Percentiles rank a stretch among this genome's conserved stretches.
Conservation (phyloP, 2,797 vertebrate species). For the Chiropotes sagulatus region DNA sequence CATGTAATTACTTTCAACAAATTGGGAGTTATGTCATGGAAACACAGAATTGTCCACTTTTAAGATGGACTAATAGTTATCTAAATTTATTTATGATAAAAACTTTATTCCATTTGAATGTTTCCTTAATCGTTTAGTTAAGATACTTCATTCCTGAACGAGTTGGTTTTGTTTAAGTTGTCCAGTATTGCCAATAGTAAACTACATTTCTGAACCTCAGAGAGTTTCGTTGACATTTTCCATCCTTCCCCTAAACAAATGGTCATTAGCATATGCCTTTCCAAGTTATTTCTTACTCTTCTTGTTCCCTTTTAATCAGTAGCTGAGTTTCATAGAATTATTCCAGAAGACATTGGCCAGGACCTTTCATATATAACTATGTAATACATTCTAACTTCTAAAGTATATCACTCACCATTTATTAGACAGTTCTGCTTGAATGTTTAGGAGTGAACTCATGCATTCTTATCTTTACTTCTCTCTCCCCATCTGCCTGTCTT, state of each 20-base stretch:
- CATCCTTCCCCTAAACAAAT: neutral
- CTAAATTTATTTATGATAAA: neutral
- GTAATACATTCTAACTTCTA: neutral
- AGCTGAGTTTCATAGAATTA: constrained; percentile 9
- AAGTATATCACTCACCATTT: neutral
- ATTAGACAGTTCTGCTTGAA: neutral
- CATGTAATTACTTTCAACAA: neutral
- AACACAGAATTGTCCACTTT: neutral
- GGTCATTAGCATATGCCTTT: neutral
- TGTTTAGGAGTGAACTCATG: neutral
- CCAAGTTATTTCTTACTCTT: neutral
- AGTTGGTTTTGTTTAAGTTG: neutral
- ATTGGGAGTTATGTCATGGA: neutral
- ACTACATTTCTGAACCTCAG: neutral
- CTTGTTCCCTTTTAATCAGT: neutral
- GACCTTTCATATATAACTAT: neutral
- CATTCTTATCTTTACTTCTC: neutral
- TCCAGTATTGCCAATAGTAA: neutral
- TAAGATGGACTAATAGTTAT: neutral
- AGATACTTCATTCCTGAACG: neutral
- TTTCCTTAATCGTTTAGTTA: neutral
- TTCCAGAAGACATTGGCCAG: neutral
- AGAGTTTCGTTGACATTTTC: neutral
- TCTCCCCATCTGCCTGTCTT: neutral
- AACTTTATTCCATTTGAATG: neutral